Conservation (phyloP, 2,888 invertebrate genomes). For the Tenthredo scrophulariae region DNA sequence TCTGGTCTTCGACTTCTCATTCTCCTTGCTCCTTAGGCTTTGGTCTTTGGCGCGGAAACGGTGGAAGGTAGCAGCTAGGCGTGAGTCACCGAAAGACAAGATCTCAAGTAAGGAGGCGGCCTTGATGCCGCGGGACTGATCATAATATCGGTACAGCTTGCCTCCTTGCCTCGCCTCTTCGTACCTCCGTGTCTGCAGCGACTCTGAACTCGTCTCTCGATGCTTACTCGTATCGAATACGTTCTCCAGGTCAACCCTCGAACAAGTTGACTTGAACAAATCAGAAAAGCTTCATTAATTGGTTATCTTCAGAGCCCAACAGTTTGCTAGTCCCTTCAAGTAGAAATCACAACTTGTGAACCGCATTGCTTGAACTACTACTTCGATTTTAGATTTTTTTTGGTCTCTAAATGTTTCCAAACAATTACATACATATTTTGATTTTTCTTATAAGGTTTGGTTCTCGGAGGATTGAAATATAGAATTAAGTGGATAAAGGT, state of each 20-base stretch:
- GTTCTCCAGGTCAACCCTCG: conserved; percentile 19
- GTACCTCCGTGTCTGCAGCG: conserved; percentile 36
- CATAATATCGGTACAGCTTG: conserved; percentile 68
- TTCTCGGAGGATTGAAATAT: background rate
- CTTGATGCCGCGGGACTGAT: conserved; percentile 71
- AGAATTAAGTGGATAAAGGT: background rate
- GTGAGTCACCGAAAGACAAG: conserved; percentile 67
- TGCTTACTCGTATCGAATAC: background rate
- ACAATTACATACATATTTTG: too few species aligned
- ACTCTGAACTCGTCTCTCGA: conserved; percentile 8
- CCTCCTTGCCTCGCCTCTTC: conserved; percentile 57
- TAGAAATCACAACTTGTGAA: background rate
- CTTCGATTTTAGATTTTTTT: background rate
- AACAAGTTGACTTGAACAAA: background rate
- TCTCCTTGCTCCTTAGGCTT: conserved; percentile 25
- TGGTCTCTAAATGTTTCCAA: background rate
- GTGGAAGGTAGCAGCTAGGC: conserved; percentile 63
- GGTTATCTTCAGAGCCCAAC: background rate
- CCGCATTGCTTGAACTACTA: background rate
- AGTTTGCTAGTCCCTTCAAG: background rate
- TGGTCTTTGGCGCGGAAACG: conserved; percentile 58
- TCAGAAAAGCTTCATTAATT: background rate
- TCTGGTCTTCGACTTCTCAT: conserved; percentile 23
- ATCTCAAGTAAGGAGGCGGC: conserved; percentile 73
- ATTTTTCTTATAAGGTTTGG: background rate